Evolutionary conservation across 2,113 vertebrate genomes (phyloP), one percentile per base, ranked within the genome.

Genomic region (Meriones unguiculatus): DNA sequence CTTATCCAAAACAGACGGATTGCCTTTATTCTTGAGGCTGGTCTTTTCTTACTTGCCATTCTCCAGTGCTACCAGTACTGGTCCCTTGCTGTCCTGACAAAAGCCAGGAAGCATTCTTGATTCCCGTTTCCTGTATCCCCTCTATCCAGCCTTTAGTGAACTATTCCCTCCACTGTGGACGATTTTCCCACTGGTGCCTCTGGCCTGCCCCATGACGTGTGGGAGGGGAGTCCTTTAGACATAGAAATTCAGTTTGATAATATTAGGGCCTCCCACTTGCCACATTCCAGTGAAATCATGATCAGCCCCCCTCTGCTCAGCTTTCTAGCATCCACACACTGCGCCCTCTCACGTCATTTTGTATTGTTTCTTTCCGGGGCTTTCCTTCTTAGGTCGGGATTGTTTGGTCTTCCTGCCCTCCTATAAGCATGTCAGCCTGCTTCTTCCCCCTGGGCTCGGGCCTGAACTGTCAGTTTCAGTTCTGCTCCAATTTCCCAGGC

Each of bases 71-170:
- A 38, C 59, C 35, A 5, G 2, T 13, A 2, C 1, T 6, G 32
- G 35, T 57, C 41, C 28, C 5, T 80, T 10, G 38, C 38, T 32
- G 2, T 38, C 57, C 76, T 72, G 54, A 50, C 64, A 69, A 20
- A 52, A 87, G 30, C 18, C 5, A 38, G 52, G 38, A 64, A 6
- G 85, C 50, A 35, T 18, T 54, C 9, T 30, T 12, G 22, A 28
- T 32, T 78, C n/a, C 72, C 72, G n/a, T 32, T 69, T 70, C 17
- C 50, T 18, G 1, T 4, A 7, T 22, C 24, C 35, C 0, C 28
- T 9, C 18, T 2, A 1, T 14, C 67, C 0, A 25, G 70, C 38
- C 15, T 0, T 2, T 2, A 38, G 22, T 24, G 59, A 59, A 5
- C 72, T 18, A 0, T 41, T 32, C 70, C 59, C n/a, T 28, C 25